Evolutionary conservation across 2,888 invertebrate genomes (phyloP).

Genomic region (Sinotaia quadrata): DNA sequence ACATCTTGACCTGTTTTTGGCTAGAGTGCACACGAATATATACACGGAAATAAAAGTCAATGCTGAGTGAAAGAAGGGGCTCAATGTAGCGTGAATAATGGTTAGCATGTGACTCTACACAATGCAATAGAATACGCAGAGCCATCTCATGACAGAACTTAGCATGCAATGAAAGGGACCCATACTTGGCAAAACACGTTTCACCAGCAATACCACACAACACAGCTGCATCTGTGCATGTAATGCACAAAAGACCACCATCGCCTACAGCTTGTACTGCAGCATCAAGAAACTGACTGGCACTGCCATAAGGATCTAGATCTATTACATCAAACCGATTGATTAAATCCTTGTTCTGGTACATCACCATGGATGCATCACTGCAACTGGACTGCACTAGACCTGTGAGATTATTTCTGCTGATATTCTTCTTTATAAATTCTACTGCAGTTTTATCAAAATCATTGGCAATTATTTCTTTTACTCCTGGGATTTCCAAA

Average conservation of each 20-base stretch:
- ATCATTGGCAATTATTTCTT: slow-evolving; percentile 88
- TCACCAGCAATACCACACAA: slow-evolving; percentile 96
- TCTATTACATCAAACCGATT: slow-evolving; percentile 91
- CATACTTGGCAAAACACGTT: slow-evolving; percentile 94
- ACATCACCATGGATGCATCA: slow-evolving; percentile 81
- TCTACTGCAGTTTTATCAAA: slow-evolving; percentile 86
- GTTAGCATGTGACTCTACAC: slow-evolving; percentile 92
- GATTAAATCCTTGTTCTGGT: slow-evolving; percentile 76
- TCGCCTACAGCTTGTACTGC: slow-evolving; percentile 68
- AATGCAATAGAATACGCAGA: slow-evolving; percentile 90
- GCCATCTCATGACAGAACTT: slow-evolving; percentile 92
- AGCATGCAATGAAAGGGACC: slow-evolving; percentile 87
- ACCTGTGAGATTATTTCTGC: slow-evolving; percentile 82
- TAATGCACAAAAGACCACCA: slow-evolving; percentile 90
- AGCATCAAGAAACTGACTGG: slow-evolving; percentile 84
- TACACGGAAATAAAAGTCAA: slow-evolving; percentile 96
- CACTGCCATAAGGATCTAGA: slow-evolving; percentile 97
- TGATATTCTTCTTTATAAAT: slow-evolving; percentile 86
- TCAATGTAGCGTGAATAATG: slow-evolving; percentile 93
- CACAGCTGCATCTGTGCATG: slow-evolving; percentile 96
- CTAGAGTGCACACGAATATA: slow-evolving; percentile 89
- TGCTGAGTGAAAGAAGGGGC: slow-evolving; percentile 91
- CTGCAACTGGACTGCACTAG: slow-evolving; percentile 83
- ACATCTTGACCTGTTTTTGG: slow-evolving; percentile 86
- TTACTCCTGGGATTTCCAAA: slow-evolving; percentile 88